phyloP scores from a whole-genome alignment of 1,140 invertebrate species.

The Pseudomyrmex cubaensis region DNA sequence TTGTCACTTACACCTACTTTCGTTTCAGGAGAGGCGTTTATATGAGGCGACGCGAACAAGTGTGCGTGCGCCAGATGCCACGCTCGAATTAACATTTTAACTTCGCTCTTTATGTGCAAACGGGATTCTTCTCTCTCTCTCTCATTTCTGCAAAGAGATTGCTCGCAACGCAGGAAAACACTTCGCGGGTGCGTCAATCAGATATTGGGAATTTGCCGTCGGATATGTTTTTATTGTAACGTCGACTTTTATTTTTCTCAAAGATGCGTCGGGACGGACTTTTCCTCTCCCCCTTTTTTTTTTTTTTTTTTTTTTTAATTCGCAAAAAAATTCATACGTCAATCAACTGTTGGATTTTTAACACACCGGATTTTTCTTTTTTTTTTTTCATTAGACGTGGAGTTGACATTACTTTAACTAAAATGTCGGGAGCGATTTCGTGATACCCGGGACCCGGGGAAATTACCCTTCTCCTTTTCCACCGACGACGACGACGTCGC shows the following conservation, averaged over 20 bases:
- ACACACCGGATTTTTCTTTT: no score
- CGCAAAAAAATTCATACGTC: no score
- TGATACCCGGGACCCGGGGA: background rate
- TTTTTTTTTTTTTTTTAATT: no score
- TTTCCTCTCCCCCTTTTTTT: no score
- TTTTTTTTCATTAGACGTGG: no score
- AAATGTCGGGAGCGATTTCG: no score
- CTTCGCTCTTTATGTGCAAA: background rate
- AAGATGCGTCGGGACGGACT: background rate
- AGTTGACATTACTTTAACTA: no score
- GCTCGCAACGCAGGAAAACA: background rate
- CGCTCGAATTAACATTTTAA: constrained; percentile 49
- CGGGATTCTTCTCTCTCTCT: no score
- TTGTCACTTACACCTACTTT: constrained; percentile 36
- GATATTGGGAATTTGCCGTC: no score
- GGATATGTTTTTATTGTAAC: background rate
- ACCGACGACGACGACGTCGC: background rate
- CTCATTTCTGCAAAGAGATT: background rate
- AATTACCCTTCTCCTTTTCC: background rate
- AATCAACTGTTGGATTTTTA: no score
- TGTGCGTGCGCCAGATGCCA: background rate
- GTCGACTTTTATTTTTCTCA: background rate
- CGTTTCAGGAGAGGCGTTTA: background rate
- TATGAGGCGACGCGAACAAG: constrained; percentile 24
- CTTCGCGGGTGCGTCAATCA: background rate